phyloP scores from a whole-genome alignment of 2,888 invertebrate genomes.

The Drosophila robusta region DNA sequence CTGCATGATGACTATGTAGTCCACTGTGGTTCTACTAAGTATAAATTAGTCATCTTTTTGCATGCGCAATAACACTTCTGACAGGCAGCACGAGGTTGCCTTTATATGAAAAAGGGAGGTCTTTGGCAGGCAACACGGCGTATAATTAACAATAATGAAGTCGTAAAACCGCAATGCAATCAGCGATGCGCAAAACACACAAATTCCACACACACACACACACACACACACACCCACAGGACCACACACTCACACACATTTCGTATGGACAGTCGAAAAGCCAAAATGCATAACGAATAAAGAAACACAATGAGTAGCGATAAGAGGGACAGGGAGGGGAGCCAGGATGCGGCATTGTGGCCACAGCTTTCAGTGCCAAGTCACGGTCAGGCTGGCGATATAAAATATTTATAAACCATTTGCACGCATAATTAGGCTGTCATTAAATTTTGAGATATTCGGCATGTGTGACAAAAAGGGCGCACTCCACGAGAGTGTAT shows the following conservation, averaged over 20 bases:
- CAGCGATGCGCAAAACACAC: slow-evolving; percentile 80
- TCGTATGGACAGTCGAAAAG: slow-evolving; percentile 53
- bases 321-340: not conserved
- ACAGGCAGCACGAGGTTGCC: slow-evolving; percentile 20
- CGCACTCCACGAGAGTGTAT: slow-evolving; percentile 2
- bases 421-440: slow-evolving; percentile 84
- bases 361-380: slow-evolving; percentile 48
- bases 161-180: slow-evolving; percentile 81
- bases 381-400: slow-evolving; percentile 55
- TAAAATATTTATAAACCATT: slow-evolving; percentile 84
- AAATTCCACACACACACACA: slow-evolving; percentile 40
- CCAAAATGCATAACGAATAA: slow-evolving; percentile 48
- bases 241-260: slow-evolving; percentile 1
- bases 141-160: slow-evolving; percentile 81
- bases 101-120: slow-evolving; percentile 13
- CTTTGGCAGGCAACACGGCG: slow-evolving; percentile 57
- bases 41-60: slow-evolving; percentile 55
- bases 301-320: slow-evolving; percentile 9
- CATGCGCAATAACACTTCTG: slow-evolving; percentile 37
- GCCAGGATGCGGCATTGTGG: slow-evolving; percentile 21
- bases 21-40: slow-evolving; percentile 26
- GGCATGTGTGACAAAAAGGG: slow-evolving; percentile 42
- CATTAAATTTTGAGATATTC: slow-evolving; percentile 82
- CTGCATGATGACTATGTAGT: slow-evolving; percentile 25
- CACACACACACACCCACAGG: slow-evolving; percentile 16